phyloP scores from a whole-genome alignment of 2,888 invertebrate species.

The Serripes groenlandicus region DNA sequence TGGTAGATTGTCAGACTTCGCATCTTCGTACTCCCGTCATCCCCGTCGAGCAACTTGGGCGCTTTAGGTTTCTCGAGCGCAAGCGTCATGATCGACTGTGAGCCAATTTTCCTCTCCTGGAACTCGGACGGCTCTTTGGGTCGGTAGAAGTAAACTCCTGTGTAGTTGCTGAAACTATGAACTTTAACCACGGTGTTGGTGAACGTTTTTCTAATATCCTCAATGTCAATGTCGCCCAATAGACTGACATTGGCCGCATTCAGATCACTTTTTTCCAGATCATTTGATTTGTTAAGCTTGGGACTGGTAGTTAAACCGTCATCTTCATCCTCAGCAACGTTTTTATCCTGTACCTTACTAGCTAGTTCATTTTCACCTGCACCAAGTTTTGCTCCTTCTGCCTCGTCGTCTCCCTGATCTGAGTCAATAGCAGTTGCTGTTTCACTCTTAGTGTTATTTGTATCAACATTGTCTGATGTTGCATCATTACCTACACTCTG shows the following conservation, averaged over 20 bases:
- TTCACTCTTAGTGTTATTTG: not conserved
- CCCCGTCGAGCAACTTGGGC: not conserved
- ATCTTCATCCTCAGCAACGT: not conserved
- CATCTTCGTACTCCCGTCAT: conserved; percentile 41
- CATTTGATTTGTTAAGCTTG: conserved; percentile 1
- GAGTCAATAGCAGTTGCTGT: not conserved
- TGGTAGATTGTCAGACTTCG: conserved; percentile 58
- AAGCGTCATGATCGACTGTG: conserved; percentile 11
- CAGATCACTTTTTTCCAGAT: conserved; percentile 9
- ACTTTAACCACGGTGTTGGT: conserved; percentile 38
- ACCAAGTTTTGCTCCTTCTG: too few species aligned
- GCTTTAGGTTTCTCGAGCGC: conserved; percentile 1
- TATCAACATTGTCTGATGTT: not conserved
- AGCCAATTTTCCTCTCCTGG: conserved; percentile 13
- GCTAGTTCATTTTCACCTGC: not conserved
- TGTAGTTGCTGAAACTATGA: conserved; percentile 45
- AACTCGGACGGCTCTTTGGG: conserved; percentile 28
- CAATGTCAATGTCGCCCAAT: conserved; percentile 36
- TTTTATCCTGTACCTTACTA: not conserved
- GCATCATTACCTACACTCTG: not conserved
- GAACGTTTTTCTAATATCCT: conserved; percentile 42
- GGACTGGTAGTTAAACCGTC: conserved; percentile 3
- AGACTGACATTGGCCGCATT: not conserved
- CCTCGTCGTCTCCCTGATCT: too few species aligned
- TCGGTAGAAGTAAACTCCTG: conserved; percentile 55